Percentiles rank a stretch among this genome's conserved stretches.
Evolutionary conservation across 1,140 invertebrate genomes (phyloP).

Genomic region (Brachionus angularis): DNA sequence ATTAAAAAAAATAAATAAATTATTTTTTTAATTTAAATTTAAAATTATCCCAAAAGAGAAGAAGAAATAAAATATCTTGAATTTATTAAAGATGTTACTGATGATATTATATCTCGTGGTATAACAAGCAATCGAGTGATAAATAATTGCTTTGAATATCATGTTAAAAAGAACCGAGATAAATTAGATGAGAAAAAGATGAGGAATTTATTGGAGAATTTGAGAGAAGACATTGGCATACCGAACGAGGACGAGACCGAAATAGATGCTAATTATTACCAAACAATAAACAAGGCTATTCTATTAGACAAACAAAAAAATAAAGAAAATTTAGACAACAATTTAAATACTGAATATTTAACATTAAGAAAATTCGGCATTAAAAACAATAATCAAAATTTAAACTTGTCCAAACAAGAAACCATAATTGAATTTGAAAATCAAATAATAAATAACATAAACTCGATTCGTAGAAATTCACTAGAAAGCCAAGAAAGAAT

Average conservation of each 20-base stretch:
- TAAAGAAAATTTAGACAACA: conserved; percentile 8
- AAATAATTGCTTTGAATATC: conserved; percentile 34
- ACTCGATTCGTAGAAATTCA: conserved; percentile 9
- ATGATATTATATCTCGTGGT: conserved; percentile 6
- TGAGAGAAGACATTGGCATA: conserved; percentile 16
- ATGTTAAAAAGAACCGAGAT: conserved; percentile 19
- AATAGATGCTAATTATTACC: neutral
- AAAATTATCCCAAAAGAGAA: too few species aligned
- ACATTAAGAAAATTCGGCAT: conserved; percentile 28
- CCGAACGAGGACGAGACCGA: neutral
- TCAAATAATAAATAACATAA: conserved; percentile 36
- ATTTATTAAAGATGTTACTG: conserved; percentile 39
- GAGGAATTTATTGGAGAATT: neutral
- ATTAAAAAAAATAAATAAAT: neutral
- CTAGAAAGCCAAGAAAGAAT: neutral
- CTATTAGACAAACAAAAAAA: conserved; percentile 21
- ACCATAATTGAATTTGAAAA: conserved; percentile 14
- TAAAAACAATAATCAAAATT: too few species aligned
- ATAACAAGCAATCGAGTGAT: conserved; percentile 31
- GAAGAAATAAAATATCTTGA: conserved; percentile 31
- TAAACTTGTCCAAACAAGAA: too few species aligned
- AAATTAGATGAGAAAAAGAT: conserved; percentile 34
- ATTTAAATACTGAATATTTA: conserved; percentile 14
- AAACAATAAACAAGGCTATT: conserved; percentile 11
- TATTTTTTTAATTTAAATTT: too few species aligned